These are phyloP conservation scores for Aphidoletes aphidimyza DNA, from an alignment of 2,888 invertebrate species.

Conservation along the genomic window DNA sequence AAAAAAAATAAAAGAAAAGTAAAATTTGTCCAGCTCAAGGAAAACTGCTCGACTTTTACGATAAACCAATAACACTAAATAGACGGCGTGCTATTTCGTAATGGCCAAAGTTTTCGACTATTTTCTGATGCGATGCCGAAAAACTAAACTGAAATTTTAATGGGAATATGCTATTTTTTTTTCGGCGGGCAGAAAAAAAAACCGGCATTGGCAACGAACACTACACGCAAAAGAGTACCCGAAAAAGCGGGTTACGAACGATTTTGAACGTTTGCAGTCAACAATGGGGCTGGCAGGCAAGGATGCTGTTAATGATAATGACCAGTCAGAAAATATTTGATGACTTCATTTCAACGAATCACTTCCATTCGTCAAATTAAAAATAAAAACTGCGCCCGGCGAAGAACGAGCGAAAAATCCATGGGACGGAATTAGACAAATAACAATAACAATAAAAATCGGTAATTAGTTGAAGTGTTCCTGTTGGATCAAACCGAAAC, in stretches of 20 bases:
- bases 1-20: too few species aligned
- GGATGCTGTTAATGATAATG: conserved; percentile 8
- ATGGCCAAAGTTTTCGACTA: neutral
- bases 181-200: neutral
- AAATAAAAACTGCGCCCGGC: neutral
- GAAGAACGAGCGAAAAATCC: neutral
- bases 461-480: conserved; percentile 1
- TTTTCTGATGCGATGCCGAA: neutral
- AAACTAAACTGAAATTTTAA: neutral
- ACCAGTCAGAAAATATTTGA: neutral
- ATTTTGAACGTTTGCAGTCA: neutral
- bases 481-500: neutral
- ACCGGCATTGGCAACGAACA: neutral
- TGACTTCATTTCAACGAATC: neutral
- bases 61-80: neutral
- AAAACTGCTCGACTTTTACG: neutral
- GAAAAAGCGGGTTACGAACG: neutral
- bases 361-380: neutral
- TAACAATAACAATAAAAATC: neutral
- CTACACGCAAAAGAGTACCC: too few species aligned
- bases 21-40: neutral
- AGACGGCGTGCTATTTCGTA: neutral
- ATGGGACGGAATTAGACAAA: neutral
- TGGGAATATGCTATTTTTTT: neutral
- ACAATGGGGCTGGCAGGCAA: neutral